These are phyloP conservation scores for Petrocephalus schoutedeni DNA, from an alignment of 2,797 vertebrate genomes.

Conservation along the genomic window DNA sequence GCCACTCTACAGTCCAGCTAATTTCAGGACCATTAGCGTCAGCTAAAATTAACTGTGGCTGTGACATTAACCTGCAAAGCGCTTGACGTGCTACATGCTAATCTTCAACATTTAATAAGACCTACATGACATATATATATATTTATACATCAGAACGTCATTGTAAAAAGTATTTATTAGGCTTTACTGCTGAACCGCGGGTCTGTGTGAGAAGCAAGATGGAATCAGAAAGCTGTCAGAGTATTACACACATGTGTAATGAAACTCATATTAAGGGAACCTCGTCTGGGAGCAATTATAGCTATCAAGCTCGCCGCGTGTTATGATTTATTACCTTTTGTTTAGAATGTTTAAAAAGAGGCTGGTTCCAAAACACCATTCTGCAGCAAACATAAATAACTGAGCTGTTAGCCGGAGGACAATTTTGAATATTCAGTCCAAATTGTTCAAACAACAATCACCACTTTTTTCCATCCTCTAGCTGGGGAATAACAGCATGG, in stretches of 20 bases:
- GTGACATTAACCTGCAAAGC: neutral
- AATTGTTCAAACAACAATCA: constrained; percentile 69
- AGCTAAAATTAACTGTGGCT: neutral
- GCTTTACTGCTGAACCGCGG: neutral
- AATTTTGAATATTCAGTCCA: constrained; percentile 54
- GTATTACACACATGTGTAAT: constrained; percentile 4
- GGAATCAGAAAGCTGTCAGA: neutral
- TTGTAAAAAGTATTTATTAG: neutral
- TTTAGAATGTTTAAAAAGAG: constrained; percentile 71
- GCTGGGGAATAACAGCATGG: constrained; percentile 68
- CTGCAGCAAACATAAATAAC: constrained; percentile 63
- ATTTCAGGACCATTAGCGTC: neutral
- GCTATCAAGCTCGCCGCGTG: constrained; percentile 45
- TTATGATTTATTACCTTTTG: constrained; percentile 73
- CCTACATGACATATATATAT: neutral
- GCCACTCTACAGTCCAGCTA: neutral
- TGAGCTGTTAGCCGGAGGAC: constrained; percentile 53
- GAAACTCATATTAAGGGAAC: constrained; percentile 8
- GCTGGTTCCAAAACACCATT: constrained; percentile 68
- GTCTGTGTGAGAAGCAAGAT: neutral
- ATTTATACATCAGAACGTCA: neutral
- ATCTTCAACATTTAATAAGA: neutral
- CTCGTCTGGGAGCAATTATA: constrained; percentile 67
- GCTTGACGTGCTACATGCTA: neutral
- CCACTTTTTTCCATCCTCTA: constrained; percentile 62